A percentile compares a stretch with the other conserved stretches of the same genome.
Evolutionary conservation across 2,888 invertebrate genomes (phyloP).

Genomic region (Drosophila kuntzei): DNA sequence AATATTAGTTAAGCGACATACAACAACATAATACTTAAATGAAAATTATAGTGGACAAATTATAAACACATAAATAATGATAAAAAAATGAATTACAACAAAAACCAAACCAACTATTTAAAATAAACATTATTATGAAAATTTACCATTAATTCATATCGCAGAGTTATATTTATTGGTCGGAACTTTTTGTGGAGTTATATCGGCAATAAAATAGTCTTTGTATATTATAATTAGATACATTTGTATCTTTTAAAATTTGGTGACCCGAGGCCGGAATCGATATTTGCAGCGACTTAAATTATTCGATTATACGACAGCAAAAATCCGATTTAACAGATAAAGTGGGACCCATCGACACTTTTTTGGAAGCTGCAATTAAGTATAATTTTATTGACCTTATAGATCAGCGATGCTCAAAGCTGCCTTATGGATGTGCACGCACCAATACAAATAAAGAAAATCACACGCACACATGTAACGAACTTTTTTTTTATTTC

Average conservation of each 20-base stretch:
- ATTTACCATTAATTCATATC: constrained; percentile 26
- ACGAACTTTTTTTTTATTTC: too few species aligned
- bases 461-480: too few species aligned
- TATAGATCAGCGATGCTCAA: too few species aligned
- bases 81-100: constrained; percentile 17
- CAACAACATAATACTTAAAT: constrained; percentile 59
- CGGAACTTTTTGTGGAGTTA: neutral
- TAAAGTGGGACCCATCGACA: too few species aligned
- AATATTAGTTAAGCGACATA: constrained; percentile 57
- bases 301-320: too few species aligned
- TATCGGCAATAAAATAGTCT: neutral
- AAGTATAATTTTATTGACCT: too few species aligned
- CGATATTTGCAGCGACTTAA: too few species aligned
- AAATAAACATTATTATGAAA: constrained; percentile 52
- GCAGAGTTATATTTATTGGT: neutral
- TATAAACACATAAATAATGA: constrained; percentile 63
- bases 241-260: neutral
- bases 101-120: constrained; percentile 42
- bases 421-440: too few species aligned
- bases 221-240: neutral
- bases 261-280: too few species aligned
- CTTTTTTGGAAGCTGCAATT: too few species aligned
- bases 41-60: constrained; percentile 74
- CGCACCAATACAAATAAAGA: too few species aligned
- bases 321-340: too few species aligned